Evolutionary conservation across 2,113 vertebrate genomes (phyloP).

Genomic region (Hystrix brachyura): DNA sequence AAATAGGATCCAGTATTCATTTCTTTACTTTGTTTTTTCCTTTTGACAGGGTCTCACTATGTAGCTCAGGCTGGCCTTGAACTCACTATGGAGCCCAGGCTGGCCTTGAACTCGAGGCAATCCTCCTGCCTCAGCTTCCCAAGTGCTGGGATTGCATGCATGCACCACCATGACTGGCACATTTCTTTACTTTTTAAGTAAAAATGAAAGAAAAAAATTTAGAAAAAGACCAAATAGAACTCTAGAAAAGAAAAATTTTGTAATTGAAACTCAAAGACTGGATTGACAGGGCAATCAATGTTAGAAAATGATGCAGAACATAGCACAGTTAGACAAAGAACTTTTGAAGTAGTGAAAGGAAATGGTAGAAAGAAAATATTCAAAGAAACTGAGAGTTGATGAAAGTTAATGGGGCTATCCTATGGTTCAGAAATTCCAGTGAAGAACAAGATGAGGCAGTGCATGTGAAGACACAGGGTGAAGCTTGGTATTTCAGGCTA

Average conservation of each 20-base stretch:
- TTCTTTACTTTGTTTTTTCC: not conserved
- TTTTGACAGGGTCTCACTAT: not conserved
- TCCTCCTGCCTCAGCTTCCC: not conserved
- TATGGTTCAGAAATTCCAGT: not conserved
- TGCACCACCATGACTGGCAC: not conserved
- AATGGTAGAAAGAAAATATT: conserved; percentile 6
- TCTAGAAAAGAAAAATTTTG: conserved; percentile 35
- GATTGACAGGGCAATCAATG: not conserved
- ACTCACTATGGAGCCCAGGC: not conserved
- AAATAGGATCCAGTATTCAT: not conserved
- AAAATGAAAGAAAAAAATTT: not conserved
- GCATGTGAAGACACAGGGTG: not conserved
- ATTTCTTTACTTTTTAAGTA: not conserved
- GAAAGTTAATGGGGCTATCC: conserved; percentile 15
- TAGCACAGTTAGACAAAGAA: conserved; percentile 20
- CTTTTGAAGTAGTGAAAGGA: conserved; percentile 38
- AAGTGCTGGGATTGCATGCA: not conserved
- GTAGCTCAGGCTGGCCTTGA: not conserved
- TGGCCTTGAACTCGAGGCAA: not conserved
- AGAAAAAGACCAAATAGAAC: conserved; percentile 31
- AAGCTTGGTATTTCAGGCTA: conserved; percentile 37
- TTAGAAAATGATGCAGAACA: conserved; percentile 30
- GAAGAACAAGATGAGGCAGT: conserved; percentile 5
- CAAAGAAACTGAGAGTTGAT: conserved; percentile 25
- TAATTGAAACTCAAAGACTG: conserved; percentile 18